Evolutionary conservation across 2,113 vertebrate species (phyloP), one percentile per base, ranked within the genome.

Genomic region (Helogale parvula): DNA sequence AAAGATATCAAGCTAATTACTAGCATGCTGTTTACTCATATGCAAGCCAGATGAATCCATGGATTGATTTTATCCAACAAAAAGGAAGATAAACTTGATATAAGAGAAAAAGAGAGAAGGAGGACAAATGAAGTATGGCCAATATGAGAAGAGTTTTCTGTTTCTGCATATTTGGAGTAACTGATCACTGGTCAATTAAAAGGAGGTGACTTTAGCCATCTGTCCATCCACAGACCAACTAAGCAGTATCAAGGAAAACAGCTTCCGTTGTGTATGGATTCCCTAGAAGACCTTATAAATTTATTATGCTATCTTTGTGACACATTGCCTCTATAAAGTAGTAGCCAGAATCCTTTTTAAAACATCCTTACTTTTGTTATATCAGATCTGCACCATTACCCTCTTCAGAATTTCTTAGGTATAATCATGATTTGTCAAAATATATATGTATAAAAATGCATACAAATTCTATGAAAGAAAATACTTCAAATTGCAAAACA

Each of bases 1-100:
- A 85, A 72, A 93, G 19, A 31, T 25, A 93, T 87, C 65, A 74
- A 84, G 60, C 38, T 97, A 86, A 76, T 88, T 94, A 71, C 50
- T 17, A 96, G 31, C 16, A 47, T 69, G 57, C 11, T 89, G 12
- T 98, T 96, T 81, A 93, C n/a, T 88, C 68, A 29, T 5, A 90
- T 65, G 19, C 19, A 87, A 88, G 38, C n/a, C 29, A 80, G 63
- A 84, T 88, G 38, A 96, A 90, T 95, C 69, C 50, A 79, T 50
- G 85, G 68, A 80, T 60, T n/a, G n/a, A 82, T 41, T 87, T 79
- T 68, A 63, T 83, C 25, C 35, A 79, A 90, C 27, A 90, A 95
- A 90, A 21, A 27, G 4, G 6, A 65, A 91, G 94, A 82, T n/a
- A 93, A 4, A 1, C 17, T 90, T 90, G 27, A 69, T 69, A 17